Base-by-base conservation (phyloP, 2,888 invertebrate species). In the Papilio elwesi region DNA sequence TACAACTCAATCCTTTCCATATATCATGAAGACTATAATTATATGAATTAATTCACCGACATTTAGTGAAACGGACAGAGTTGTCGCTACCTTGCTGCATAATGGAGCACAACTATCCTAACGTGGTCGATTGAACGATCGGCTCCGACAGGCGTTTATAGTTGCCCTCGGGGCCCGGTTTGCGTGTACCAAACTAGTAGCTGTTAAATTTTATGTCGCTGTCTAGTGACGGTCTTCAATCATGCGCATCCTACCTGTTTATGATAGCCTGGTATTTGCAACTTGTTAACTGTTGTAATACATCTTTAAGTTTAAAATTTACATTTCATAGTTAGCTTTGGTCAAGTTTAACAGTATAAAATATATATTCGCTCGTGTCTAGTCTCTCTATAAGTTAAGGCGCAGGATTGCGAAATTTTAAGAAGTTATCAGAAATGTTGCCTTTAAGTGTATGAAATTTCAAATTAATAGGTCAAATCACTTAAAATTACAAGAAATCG, bases 71-170 rank as follows among this genome's bases (percentile, higher is more conserved):
- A 55, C 55, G 48, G 66, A 66, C 73, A 70, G 47, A 26, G 51
- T 59, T 53, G 73, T 69, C 73, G 73, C 73, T 73, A 73, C 73
- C 70, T 69, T 48, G 59, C 73, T 73, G 66, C 69, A 70, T 73
- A 73, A 73, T 73, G 70, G 73, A 69, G 53, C 66, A 48, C 70
- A 73, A 73, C 70, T 73, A 73, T 70, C 73, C 59, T 65, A 69
- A 65, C 69, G 64, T 59, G 64, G 73, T 68, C 53, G 68, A 7
- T 57, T 71, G 65, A 73, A 73, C 65, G 66, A 70, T 73, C 72
- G 64, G 38, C 69, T 48, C 64, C 65, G 73, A 69, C 55, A 47
- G 69, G 36, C 69, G 73, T 65, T 68, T 65, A 69, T 67, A 67
- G 36, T 63, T 62, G 71, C 71, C 73, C 73, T 47, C 59, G 69